These are phyloP conservation scores for Coluber constrictor DNA, from an alignment of 2,797 vertebrate species.

Conservation along the genomic window DNA sequence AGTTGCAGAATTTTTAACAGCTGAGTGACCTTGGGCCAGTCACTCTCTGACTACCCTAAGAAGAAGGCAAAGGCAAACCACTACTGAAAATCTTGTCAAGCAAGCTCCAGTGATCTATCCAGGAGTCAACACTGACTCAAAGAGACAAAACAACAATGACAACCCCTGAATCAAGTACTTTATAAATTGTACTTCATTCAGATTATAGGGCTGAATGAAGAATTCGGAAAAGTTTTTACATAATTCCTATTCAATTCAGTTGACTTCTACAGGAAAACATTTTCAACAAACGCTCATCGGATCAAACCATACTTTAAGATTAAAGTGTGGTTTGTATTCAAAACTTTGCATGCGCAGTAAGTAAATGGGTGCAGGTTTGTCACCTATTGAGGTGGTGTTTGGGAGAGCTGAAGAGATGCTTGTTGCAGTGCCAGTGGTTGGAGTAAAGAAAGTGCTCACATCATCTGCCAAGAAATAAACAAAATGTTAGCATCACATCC, in stretches of 20 bases:
- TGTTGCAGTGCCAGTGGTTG: conserved; percentile 39
- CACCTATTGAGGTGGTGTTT: conserved; percentile 60
- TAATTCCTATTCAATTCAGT: not conserved
- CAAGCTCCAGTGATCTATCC: not conserved
- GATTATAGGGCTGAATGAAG: not conserved
- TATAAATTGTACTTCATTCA: not conserved
- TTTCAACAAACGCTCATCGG: not conserved
- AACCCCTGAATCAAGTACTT: not conserved
- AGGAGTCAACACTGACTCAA: not conserved
- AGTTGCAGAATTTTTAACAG: not conserved
- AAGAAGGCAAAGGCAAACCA: not conserved
- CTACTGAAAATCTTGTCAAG: not conserved
- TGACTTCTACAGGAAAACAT: not conserved
- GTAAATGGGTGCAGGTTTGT: conserved; percentile 64
- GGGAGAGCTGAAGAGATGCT: conserved; percentile 13
- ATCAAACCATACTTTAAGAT: too few relatives aligned
- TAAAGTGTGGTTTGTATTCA: not conserved
- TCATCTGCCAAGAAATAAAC: conserved; percentile 66
- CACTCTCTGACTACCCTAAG: not conserved
- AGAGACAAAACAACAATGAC: not conserved
- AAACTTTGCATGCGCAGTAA: conserved; percentile 28
- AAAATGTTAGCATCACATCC: conserved; percentile 39
- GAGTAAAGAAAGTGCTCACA: conserved; percentile 33
- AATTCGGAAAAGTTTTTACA: not conserved
- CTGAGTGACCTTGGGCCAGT: not conserved